Conservation (phyloP, 2,113 vertebrate genomes). For the Melierax canorus region DNA sequence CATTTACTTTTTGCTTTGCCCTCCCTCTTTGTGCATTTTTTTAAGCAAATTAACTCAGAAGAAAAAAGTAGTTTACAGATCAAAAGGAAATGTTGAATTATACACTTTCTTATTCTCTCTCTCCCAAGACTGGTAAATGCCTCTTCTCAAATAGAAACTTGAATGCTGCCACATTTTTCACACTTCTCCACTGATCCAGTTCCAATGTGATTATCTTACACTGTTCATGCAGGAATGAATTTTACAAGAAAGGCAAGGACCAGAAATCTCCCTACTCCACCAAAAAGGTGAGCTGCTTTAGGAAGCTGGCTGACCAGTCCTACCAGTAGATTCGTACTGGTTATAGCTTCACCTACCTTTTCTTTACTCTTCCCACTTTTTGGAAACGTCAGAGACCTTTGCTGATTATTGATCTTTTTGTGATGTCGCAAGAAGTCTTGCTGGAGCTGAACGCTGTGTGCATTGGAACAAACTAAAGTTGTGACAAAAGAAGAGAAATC, state of each 20-base stretch:
- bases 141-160: slow-evolving; percentile 41
- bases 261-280: neutral
- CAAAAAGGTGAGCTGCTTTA: neutral
- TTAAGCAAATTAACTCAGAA: slow-evolving; percentile 60
- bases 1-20: slow-evolving; percentile 43
- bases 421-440: neutral
- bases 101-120: slow-evolving; percentile 52
- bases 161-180: slow-evolving; percentile 48
- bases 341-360: neutral
- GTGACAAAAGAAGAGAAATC: neutral
- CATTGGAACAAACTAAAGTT: neutral
- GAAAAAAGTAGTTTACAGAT: slow-evolving; percentile 56
- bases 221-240: slow-evolving; percentile 11
- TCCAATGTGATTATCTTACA: slow-evolving; percentile 40
- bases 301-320: neutral
- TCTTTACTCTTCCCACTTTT: neutral
- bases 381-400: neutral
- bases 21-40: slow-evolving; percentile 52
- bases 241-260: neutral
- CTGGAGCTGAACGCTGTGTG: neutral
- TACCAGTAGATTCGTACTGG: neutral
- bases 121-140: slow-evolving; percentile 49
- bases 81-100: slow-evolving; percentile 57
- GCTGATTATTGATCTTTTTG: neutral
- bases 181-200: slow-evolving; percentile 54